Evolutionary conservation across 2,113 vertebrate genomes (phyloP), one percentile per base, ranked within the genome.

Genomic region (Hippocampus abdominalis): DNA sequence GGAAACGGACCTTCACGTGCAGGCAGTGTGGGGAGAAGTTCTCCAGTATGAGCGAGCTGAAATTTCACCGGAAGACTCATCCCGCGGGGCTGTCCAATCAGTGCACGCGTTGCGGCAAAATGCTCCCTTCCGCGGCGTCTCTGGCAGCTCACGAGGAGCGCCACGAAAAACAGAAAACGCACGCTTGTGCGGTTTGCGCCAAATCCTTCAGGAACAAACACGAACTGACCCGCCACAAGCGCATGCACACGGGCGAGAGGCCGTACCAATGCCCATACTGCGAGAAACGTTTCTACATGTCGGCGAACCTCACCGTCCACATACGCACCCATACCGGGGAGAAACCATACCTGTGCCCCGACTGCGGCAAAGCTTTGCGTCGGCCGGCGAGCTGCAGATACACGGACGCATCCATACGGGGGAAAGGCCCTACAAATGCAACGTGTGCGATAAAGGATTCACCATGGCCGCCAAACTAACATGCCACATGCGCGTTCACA

Each of bases 191-290:
- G 0, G 82, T 88, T 0, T 91, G 90, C 0, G 84, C 84, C 8
- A 86, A 87, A 0, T 85, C 84, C 68, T 91, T 91, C 68, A 76
- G 85, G 1, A 89, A 89, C 73, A 86, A 85, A 70, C 89, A 87
- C 12, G 89, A 91, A 68, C 39, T 91, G 66, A 90, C 89, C 76
- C 87, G 88, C 60, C 90, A 90, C 74, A 88, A 85, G 87, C 90
- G 89, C 53, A 89, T 83, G 1, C 90, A 91, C 81, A 91, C 90
- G 0, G 90, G 90, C 0, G 90, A 91, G 79, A 84, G 90, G 0
- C 90, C 90, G 0, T 90, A 89, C 53, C 89, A 91, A 77, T 91
- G 90, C 79, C 87, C 86, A 0, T 86, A 89, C 78, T 91, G 90
- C 2, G 85, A 84, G 0, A 88, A 89, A 79, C 88, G 89, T 32